These are phyloP conservation scores for Alces alces DNA, from an alignment of 2,113 vertebrate genomes.

Conservation along the genomic window DNA sequence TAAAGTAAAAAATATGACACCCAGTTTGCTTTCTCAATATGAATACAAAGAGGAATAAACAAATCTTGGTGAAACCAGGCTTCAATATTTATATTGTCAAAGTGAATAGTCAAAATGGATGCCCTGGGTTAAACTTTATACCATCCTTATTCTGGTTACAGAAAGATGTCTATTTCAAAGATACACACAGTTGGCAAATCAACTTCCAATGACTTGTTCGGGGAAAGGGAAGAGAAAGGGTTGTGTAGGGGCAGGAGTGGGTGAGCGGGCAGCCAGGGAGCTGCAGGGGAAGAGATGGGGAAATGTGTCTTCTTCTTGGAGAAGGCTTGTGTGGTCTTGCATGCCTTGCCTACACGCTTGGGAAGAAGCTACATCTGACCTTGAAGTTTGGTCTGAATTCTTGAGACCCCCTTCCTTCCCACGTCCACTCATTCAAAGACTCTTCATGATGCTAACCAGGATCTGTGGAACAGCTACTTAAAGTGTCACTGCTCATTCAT, in stretches of 20 bases:
- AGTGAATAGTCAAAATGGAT: not conserved
- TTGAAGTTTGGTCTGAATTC: not conserved
- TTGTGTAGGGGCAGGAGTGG: not conserved
- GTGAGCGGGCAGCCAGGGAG: not conserved
- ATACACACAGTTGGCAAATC: not conserved
- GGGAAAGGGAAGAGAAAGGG: not conserved
- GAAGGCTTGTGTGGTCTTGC: not conserved
- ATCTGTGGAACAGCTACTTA: not conserved
- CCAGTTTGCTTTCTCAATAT: conserved; percentile 13
- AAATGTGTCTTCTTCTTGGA: not conserved
- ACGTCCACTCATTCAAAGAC: not conserved
- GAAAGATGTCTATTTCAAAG: not conserved
- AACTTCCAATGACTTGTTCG: not conserved
- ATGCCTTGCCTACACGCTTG: too few relatives aligned
- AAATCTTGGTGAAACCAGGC: not conserved
- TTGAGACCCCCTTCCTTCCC: not conserved
- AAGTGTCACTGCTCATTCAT: not conserved
- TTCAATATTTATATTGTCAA: not conserved
- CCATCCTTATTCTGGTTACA: not conserved
- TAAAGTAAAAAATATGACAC: not conserved
- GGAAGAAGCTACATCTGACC: not conserved
- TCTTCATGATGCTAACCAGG: not conserved
- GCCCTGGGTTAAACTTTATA: not conserved
- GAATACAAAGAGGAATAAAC: conserved; percentile 23
- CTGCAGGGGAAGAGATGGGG: not conserved